A percentile compares a stretch with the other conserved stretches of the same genome.
Evolutionary conservation across 2,797 vertebrate genomes (phyloP).

Genomic region (Acanthornis magna): DNA sequence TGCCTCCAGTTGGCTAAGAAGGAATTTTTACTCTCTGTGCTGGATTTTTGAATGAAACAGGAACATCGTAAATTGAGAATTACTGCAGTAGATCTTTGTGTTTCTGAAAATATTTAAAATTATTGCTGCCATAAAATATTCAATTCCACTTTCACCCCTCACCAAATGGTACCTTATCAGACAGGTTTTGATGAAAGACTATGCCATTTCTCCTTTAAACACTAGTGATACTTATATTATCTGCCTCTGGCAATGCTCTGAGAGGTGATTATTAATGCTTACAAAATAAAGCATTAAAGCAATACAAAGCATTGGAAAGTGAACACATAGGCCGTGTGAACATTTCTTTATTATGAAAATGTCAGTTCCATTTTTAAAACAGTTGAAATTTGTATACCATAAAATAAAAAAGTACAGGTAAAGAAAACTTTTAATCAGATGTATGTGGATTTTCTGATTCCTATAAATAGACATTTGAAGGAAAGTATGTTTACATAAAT

Average conservation of each 20-base stretch:
- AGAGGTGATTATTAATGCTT: not conserved
- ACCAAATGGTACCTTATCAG: slow-evolving; percentile 24
- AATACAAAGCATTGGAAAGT: not conserved
- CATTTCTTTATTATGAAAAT: not conserved
- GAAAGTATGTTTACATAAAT: not conserved
- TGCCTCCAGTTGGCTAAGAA: not conserved
- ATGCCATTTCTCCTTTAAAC: not conserved
- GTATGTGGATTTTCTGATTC: not conserved
- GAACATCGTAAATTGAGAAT: slow-evolving; percentile 10
- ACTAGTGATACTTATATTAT: not conserved
- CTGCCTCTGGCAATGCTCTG: not conserved
- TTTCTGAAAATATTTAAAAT: slow-evolving; percentile 46
- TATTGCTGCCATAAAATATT: slow-evolving; percentile 13
- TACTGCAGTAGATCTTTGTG: not conserved
- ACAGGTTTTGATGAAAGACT: slow-evolving; percentile 20
- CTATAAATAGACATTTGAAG: not conserved
- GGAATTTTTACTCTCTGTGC: not conserved
- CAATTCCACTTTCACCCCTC: not conserved
- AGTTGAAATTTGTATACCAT: not conserved
- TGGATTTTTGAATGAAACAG: not conserved
- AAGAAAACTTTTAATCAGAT: not conserved
- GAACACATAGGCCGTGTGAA: not conserved
- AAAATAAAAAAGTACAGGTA: not conserved
- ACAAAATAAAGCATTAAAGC: not conserved
- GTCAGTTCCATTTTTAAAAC: not conserved